These are phyloP conservation scores for Ooceraea biroi DNA, from an alignment of 1,140 invertebrate species.

Conservation along the genomic window DNA sequence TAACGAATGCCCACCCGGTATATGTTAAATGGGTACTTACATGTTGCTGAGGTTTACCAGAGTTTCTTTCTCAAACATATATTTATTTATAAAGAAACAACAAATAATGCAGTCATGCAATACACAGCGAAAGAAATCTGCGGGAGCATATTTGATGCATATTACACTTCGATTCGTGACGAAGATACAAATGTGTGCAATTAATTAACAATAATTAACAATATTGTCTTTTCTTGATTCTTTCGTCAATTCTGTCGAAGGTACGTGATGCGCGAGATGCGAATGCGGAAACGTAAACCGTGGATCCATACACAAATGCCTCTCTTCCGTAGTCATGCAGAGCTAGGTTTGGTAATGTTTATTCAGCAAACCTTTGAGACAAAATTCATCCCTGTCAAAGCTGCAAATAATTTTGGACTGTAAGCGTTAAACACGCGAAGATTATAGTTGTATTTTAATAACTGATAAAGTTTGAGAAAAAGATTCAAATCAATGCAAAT, in stretches of 20 bases:
- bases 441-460: not conserved
- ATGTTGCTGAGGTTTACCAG: not conserved
- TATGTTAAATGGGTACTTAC: slow-evolving; percentile 14
- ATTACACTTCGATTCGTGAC: not conserved
- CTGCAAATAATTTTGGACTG: slow-evolving; percentile 27
- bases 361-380: not conserved
- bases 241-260: not conserved
- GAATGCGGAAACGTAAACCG: not conserved
- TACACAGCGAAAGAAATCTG: not conserved
- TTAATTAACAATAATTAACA: slow-evolving; percentile 5
- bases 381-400: slow-evolving; percentile 36
- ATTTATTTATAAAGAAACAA: slow-evolving; percentile 64
- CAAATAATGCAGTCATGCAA: slow-evolving; percentile 47
- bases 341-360: not conserved
- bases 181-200: not conserved
- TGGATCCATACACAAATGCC: not conserved
- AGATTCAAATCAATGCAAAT: slow-evolving; percentile 7
- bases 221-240: not conserved
- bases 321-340: not conserved
- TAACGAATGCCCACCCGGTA: not conserved
- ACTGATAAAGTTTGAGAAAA: not conserved
- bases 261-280: not conserved
- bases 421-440: not conserved
- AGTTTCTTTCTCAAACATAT: not conserved
- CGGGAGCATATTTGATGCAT: not conserved